Conservation (phyloP, 2,888 invertebrate genomes). For the Limnephilus auricula region DNA sequence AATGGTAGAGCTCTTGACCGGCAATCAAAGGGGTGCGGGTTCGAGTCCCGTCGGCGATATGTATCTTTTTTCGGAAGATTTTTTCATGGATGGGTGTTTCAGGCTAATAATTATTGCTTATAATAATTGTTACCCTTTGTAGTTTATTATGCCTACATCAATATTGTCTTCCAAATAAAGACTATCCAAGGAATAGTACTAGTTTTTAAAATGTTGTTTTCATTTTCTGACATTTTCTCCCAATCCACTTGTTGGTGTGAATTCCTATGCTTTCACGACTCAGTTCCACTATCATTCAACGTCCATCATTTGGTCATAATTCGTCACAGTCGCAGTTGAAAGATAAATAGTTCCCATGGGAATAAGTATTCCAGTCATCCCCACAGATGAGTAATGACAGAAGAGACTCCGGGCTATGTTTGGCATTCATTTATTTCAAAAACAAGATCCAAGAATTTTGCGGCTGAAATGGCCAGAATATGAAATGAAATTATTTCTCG, state of each 20-base stretch:
- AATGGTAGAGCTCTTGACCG: too few species aligned
- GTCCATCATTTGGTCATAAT: slow-evolving; percentile 30
- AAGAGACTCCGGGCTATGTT: slow-evolving; percentile 38
- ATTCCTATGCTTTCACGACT: background rate
- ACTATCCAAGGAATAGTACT: background rate
- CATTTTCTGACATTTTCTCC: background rate
- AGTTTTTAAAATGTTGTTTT: background rate
- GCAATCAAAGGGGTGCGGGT: too few species aligned
- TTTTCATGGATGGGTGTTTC: too few species aligned
- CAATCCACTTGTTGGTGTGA: background rate
- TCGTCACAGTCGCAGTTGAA: slow-evolving; percentile 23
- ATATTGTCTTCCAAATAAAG: background rate
- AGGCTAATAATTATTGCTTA: too few species aligned
- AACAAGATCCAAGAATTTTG: slow-evolving; percentile 56
- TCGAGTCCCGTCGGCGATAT: too few species aligned
- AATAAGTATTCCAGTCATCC: slow-evolving; percentile 32
- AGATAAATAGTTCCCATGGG: slow-evolving; percentile 7
- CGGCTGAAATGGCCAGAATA: slow-evolving; percentile 35
- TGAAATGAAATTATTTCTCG: slow-evolving; percentile 52
- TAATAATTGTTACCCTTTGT: too few species aligned
- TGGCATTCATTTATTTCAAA: slow-evolving; percentile 58
- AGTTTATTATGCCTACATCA: background rate
- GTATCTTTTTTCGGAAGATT: too few species aligned
- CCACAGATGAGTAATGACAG: slow-evolving; percentile 52
- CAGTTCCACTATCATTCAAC: slow-evolving; percentile 14